Evolutionary conservation across 2,797 vertebrate species (phyloP).

Genomic region (Alexandromys oeconomus): DNA sequence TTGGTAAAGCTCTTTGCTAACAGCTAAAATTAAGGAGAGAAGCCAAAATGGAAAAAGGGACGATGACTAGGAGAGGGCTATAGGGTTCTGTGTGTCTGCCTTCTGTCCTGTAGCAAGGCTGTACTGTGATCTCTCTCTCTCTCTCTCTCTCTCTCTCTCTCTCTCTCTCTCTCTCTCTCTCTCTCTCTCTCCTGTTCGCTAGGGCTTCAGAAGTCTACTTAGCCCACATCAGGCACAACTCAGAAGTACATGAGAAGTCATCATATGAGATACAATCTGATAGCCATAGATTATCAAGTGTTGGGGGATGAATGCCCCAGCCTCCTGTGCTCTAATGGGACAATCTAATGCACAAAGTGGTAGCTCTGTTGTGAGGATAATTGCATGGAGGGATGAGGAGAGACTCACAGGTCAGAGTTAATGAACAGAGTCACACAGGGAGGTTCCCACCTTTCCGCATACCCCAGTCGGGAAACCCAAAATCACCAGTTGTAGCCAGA

Average conservation of each 20-base stretch:
- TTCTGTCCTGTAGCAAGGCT: neutral
- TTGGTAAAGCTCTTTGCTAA: neutral
- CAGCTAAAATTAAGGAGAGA: constrained; percentile 18
- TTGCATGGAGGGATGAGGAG: neutral
- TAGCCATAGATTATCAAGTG: neutral
- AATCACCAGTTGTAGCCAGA: neutral
- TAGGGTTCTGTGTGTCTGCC: neutral
- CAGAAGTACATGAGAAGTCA: neutral
- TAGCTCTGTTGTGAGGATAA: neutral
- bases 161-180: no score
- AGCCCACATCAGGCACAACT: neutral
- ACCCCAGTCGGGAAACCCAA: neutral
- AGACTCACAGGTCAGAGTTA: neutral
- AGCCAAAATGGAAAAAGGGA: neutral
- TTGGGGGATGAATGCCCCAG: neutral
- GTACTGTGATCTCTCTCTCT: neutral
- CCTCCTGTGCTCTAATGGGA: neutral
- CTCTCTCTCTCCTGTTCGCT: neutral
- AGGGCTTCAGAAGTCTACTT: neutral
- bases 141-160: neutral
- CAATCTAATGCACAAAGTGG: neutral
- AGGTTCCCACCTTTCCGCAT: neutral
- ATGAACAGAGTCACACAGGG: neutral
- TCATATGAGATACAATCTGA: neutral
- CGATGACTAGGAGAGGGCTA: neutral